Evolutionary conservation across 2,113 vertebrate genomes (phyloP), one percentile per base, ranked within the genome.

Genomic region (Rhynchomys soricoides): DNA sequence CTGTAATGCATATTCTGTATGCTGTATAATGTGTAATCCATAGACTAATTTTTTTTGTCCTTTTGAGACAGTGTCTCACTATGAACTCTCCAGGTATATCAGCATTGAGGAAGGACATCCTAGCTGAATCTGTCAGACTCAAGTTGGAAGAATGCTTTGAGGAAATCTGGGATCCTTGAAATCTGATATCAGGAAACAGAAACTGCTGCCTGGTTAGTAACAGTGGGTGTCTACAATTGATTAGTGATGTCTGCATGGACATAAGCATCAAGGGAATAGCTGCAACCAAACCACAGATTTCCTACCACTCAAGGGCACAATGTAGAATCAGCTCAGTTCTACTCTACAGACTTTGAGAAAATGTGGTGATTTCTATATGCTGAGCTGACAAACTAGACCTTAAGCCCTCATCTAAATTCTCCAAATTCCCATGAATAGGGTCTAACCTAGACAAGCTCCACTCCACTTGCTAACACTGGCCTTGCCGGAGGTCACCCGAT

Each of bases 361-460:
- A 68, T 5, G 13, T 57, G 79, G n/a, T 62, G n/a, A 83, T 29
- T 40, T 83, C 55, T 52, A 70, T 45, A 45, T 6, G 62, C 64
- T 74, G 37, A 77, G 40, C 62, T 93, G 59, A 94, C n/a, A 75
- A 81, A 68, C 40, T 68, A 50, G 93, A 86, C 50, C 87, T 86
- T 24, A 22, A 82, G 50, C 70, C 92, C 75, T 92, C 64, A 83
- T 86, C 88, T 70, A 94, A 91, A 94, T 95, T 64, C 85, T 94
- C 75, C 86, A 96, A 83, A 94, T 96, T 93, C 83, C 85, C 94
- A 81, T 45, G 74, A 94, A 96, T 50, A 71, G 85, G 82, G n/a
- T 91, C 62, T 77, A 86, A 37, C 62, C 59, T 50, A 82, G 52
- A 96, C 57, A 83, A 88, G 64, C 45, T 89, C 62, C 62, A 86